phyloP scores from a whole-genome alignment of 2,888 invertebrate species.

The Drosophila borealis region DNA sequence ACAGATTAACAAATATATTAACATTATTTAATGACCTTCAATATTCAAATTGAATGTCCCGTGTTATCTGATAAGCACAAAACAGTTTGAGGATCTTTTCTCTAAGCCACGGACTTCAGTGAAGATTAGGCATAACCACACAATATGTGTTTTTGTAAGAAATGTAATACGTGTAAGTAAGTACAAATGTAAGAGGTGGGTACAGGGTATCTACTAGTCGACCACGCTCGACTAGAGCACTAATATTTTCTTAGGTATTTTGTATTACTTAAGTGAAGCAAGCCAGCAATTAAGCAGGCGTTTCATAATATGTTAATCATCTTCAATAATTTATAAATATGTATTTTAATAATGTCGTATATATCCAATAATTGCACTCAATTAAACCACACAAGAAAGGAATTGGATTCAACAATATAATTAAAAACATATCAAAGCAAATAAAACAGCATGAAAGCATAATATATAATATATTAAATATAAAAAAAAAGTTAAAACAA shows the following conservation, averaged over 20 bases:
- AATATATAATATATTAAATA: conserved; percentile 30
- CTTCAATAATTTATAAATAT: background rate
- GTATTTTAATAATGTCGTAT: background rate
- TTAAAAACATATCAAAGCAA: conserved; percentile 74
- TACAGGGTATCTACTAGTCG: background rate
- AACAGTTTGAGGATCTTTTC: background rate
- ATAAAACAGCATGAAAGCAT: conserved; percentile 38
- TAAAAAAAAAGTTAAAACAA: conserved; percentile 6
- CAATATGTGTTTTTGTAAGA: background rate
- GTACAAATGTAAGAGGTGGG: background rate
- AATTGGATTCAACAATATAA: conserved; percentile 69
- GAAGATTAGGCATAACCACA: no score
- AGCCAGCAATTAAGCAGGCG: background rate
- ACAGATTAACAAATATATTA: no score
- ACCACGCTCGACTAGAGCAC: background rate
- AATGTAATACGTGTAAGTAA: background rate
- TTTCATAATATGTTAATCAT: background rate
- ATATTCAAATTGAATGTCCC: background rate
- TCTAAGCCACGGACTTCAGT: background rate
- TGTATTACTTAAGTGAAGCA: background rate
- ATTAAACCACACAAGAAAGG: conserved; percentile 32
- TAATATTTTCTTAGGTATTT: background rate
- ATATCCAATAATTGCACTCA: background rate
- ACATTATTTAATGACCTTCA: no score
- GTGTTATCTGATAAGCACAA: background rate